Conservation (phyloP, 2,113 vertebrate species). For the Morphnarchus princeps region DNA sequence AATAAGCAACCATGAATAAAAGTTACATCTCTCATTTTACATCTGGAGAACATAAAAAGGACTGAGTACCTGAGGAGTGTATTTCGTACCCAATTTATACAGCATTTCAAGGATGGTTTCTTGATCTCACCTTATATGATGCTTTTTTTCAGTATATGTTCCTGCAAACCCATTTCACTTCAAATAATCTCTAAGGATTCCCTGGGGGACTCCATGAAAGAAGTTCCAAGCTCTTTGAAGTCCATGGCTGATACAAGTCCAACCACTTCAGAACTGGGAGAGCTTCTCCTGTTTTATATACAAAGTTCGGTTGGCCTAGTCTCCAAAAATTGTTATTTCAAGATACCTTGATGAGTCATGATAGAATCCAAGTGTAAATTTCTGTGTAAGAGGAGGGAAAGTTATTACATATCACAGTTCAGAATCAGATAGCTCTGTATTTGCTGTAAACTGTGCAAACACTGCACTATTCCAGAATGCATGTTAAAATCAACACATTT, state of each 20-base stretch:
- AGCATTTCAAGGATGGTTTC: not conserved
- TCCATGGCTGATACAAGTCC: not conserved
- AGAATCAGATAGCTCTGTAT: not conserved
- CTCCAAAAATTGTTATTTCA: not conserved
- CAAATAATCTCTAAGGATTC: not conserved
- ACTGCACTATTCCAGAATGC: not conserved
- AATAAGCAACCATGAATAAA: not conserved
- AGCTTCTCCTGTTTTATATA: not conserved
- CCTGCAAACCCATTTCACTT: not conserved
- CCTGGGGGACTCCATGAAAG: not conserved
- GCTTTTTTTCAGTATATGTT: not conserved
- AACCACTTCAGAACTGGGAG: slow-evolving; percentile 4
- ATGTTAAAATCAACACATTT: not conserved
- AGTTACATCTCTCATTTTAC: not conserved
- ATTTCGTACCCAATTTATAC: not conserved
- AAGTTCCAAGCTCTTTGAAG: slow-evolving; percentile 33
- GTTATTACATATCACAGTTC: not conserved
- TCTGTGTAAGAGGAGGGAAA: not conserved
- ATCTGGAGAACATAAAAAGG: not conserved
- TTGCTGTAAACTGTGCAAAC: not conserved
- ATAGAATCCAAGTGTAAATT: not conserved
- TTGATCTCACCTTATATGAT: not conserved
- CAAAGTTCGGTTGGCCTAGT: not conserved
- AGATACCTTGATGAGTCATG: not conserved
- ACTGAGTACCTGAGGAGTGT: not conserved